Evolutionary conservation across 2,888 invertebrate species (phyloP).

Genomic region (Nomada flava): DNA sequence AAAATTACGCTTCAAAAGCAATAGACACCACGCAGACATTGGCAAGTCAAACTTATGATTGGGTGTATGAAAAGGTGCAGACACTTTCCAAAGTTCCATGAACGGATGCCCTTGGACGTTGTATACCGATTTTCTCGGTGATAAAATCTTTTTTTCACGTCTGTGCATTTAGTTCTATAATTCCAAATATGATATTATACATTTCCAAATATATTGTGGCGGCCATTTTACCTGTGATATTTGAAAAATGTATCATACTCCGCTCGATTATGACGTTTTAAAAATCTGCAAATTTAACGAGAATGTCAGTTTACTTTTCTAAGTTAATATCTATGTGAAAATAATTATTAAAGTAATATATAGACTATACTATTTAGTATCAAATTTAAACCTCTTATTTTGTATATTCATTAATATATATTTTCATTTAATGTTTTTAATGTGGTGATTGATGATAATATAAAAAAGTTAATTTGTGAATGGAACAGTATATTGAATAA

Average conservation of each 20-base stretch:
- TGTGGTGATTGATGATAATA: slow-evolving; percentile 65
- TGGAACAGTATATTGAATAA: slow-evolving; percentile 58
- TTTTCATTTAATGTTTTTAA: slow-evolving; percentile 73
- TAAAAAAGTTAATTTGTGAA: slow-evolving; percentile 40
- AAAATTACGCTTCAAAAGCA: slow-evolving; percentile 88
- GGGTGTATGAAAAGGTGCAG: slow-evolving; percentile 92
- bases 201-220: slow-evolving; percentile 71
- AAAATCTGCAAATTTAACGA: slow-evolving; percentile 48
- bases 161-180: slow-evolving; percentile 80
- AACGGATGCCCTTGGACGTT: slow-evolving; percentile 57
- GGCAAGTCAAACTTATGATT: slow-evolving; percentile 89
- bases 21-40: slow-evolving; percentile 89
- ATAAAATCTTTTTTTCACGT: slow-evolving; percentile 66
- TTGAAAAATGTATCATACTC: slow-evolving; percentile 73
- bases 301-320: slow-evolving; percentile 40
- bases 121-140: slow-evolving; percentile 52
- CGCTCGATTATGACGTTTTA: slow-evolving; percentile 54
- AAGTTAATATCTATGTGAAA: slow-evolving; percentile 45
- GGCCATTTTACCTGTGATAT: slow-evolving; percentile 83
- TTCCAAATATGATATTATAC: slow-evolving; percentile 69
- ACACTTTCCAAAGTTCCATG: slow-evolving; percentile 90
- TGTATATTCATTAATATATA: slow-evolving; percentile 78
- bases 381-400: slow-evolving; percentile 73
- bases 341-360: slow-evolving; percentile 65
- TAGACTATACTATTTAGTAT: slow-evolving; percentile 48